Base-by-base conservation (phyloP, 37 sponge, comb jelly and placozoan species). In the Diacarnus erythraeanus region DNA sequence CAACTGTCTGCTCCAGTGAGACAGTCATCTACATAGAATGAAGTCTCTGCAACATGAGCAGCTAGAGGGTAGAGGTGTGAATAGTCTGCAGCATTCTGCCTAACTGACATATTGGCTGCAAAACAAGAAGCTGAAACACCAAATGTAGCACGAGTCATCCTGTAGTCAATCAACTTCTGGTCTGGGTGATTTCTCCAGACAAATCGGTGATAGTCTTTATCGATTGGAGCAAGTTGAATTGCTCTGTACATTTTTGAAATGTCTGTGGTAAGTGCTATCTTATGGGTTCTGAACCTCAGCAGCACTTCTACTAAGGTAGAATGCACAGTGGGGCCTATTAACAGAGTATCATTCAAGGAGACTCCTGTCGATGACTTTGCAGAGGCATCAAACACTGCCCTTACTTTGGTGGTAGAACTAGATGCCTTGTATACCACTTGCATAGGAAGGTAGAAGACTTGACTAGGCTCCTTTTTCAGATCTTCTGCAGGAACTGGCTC, bases 101-200 rank as follows among this genome's bases (percentile, higher is more conserved):
- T 64, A 40, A 78, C 78, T 15, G n/a, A 12, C 67, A 65, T 64
- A 47, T 64, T 78, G 15, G 78, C 78, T 27, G 64, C 67, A 41
- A 78, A 78, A 40, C 67, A 65, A 6, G 65, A 78, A 15, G 80
- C 69, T 57, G 80, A 47, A 12, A 80, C 59, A 3, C 80, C 80
- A 69, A 80, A 80, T 21, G 60, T 71, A 23, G 70, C 9, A 4
- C 80, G 31, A 21, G 71, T 80, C 58, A 80, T 71, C 34, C 79
- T 47, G 36, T 66, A 78, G 22, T 72, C 21, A n/a, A n/a, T n/a
- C n/a, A 81, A 29, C 8, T 22, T 4, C 21, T 66, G 36, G 23
- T 66, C 36, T 15, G 66, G 66, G 26, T 26, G 5, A 2, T 29
- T 29, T 42, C 77, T 38, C 79, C 69, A 66, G 6, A 78, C 57